phyloP scores from a whole-genome alignment of 2,113 vertebrate genomes.

The Pithys albifrons region DNA sequence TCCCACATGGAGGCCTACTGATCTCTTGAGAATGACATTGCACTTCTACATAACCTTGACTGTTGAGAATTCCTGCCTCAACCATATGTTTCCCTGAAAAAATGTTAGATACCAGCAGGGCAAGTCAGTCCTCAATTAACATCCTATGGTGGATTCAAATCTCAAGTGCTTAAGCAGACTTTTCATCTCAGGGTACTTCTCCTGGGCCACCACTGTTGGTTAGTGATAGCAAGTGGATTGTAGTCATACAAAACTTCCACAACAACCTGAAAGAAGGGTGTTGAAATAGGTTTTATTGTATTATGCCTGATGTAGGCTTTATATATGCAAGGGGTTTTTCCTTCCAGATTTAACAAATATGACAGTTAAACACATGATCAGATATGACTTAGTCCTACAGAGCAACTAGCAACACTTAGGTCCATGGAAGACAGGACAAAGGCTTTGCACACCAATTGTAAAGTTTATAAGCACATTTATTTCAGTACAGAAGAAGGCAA shows the following conservation, averaged over 20 bases:
- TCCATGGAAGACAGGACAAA: background rate
- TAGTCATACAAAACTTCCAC: background rate
- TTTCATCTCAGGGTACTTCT: background rate
- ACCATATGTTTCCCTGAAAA: background rate
- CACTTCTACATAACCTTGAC: background rate
- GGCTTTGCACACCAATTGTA: background rate
- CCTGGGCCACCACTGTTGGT: background rate
- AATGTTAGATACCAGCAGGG: background rate
- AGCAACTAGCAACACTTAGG: background rate
- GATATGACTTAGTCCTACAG: background rate
- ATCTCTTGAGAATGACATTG: background rate
- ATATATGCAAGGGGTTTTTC: background rate
- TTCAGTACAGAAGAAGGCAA: background rate
- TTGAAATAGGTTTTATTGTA: background rate
- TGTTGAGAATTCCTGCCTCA: background rate
- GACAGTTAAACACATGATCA: background rate
- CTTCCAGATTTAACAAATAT: background rate
- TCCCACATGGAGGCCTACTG: background rate
- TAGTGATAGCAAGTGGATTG: background rate
- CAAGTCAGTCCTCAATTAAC: background rate
- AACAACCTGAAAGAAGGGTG: background rate
- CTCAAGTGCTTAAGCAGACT: background rate
- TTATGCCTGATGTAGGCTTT: background rate
- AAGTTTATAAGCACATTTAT: background rate
- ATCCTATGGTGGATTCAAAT: fast-evolving